A percentile compares a stretch with the other conserved stretches of the same genome.
Conservation (phyloP, 37 sponge, comb jelly and placozoan genomes). For the Diacarnus erythraeanus region DNA sequence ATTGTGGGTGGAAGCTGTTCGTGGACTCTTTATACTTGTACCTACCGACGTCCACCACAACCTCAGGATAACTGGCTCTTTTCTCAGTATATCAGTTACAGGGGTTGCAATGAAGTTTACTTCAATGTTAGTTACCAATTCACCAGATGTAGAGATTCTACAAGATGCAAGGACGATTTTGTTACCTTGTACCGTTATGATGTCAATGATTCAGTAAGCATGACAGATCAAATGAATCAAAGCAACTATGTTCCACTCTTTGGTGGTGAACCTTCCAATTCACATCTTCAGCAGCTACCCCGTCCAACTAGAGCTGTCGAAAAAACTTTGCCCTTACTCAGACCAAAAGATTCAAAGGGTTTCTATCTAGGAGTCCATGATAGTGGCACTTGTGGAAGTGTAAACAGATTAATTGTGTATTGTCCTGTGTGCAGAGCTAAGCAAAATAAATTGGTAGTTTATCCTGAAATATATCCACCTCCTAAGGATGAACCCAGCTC, state of each 20-base stretch:
- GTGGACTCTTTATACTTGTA: not conserved
- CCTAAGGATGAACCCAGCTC: not conserved
- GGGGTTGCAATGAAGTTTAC: not conserved
- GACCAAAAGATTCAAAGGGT: not conserved
- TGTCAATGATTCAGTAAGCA: not conserved
- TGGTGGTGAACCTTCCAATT: not conserved
- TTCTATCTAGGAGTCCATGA: not conserved
- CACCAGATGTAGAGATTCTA: not conserved
- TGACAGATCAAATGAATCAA: not conserved
- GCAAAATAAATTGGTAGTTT: not conserved
- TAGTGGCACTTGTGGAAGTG: not conserved
- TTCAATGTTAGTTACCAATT: not conserved
- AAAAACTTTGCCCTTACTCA: not conserved
- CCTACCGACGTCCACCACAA: not conserved
- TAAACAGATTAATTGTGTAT: not conserved
- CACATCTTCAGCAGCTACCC: not conserved
- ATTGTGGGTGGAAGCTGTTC: not conserved
- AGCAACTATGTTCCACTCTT: not conserved
- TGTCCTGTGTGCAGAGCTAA: not conserved
- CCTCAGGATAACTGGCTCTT: constrained; percentile 9
- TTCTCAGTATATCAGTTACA: not conserved
- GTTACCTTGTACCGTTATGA: not conserved
- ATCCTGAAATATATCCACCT: not conserved
- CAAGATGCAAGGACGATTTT: not conserved
- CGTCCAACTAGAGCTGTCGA: not conserved